Evolutionary conservation across 2,797 vertebrate genomes (phyloP).

Genomic region (Chaenodraco wilsoni): DNA sequence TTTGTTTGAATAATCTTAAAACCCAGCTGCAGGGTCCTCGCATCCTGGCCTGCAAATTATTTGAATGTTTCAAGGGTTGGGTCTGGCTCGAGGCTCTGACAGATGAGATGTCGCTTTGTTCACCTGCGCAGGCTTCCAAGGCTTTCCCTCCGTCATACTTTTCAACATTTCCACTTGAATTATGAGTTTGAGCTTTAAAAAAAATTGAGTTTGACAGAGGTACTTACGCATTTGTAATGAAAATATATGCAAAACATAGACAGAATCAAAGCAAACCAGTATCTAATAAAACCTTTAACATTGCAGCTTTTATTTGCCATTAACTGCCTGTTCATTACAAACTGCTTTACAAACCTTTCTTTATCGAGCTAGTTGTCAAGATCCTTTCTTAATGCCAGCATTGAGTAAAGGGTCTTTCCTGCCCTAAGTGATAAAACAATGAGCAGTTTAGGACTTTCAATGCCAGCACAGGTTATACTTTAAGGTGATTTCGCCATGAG

Average conservation of each 20-base stretch:
- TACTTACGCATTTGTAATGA: not conserved
- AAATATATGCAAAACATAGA: not conserved
- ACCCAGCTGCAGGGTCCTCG: constrained; percentile 5
- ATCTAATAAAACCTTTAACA: not conserved
- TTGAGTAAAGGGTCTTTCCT: not conserved
- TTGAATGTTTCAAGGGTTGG: constrained; percentile 19
- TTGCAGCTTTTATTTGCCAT: not conserved
- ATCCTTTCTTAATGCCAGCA: not conserved
- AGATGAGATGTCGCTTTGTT: constrained; percentile 8
- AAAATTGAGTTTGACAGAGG: too few relatives aligned
- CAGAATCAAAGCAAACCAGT: not conserved
- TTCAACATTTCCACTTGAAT: not conserved
- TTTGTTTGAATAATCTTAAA: constrained; percentile 30
- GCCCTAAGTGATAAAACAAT: not conserved
- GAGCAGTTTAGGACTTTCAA: not conserved
- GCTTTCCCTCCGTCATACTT: not conserved
- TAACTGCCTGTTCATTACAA: not conserved
- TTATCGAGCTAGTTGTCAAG: not conserved
- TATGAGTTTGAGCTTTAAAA: not conserved
- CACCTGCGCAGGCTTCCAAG: not conserved
- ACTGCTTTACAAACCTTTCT: not conserved
- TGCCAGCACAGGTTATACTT: constrained; percentile 7
- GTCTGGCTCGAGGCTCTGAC: constrained; percentile 25
- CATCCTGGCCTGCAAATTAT: not conserved
- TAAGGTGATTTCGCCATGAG: not conserved